These are phyloP conservation scores for Clupea harengus DNA, from an alignment of 2,113 vertebrate genomes.

Conservation along the genomic window DNA sequence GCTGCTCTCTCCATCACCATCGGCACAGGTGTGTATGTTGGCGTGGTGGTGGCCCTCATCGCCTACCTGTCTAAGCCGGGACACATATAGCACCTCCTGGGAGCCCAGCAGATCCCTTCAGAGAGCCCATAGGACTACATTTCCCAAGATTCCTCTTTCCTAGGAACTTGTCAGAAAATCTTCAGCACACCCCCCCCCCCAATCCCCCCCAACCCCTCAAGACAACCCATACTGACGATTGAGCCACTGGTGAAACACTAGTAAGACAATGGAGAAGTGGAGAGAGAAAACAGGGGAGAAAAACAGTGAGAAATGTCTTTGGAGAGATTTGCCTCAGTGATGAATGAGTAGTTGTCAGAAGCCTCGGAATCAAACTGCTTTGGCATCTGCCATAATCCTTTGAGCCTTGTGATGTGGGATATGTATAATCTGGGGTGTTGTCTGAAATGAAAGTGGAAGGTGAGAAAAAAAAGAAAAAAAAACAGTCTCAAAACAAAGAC, in stretches of 20 bases:
- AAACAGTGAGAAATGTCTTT: not conserved
- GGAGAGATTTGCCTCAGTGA: not conserved
- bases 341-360: not conserved
- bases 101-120: slow-evolving; percentile 24
- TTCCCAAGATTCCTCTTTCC: slow-evolving; percentile 10
- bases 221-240: slow-evolving; percentile 24
- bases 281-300: slow-evolving; percentile 23
- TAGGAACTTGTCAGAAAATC: slow-evolving; percentile 20
- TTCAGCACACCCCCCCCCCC: slow-evolving; percentile 15
- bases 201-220: slow-evolving; percentile 18
- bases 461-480: not conserved
- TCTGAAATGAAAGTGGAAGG: not conserved
- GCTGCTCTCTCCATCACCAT: slow-evolving; percentile 94
- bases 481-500: not conserved
- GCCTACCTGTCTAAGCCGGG: slow-evolving; percentile 94
- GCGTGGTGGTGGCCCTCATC: slow-evolving; percentile 91
- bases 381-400: not conserved
- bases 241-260: not conserved
- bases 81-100: slow-evolving; percentile 77
- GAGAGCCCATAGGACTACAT: slow-evolving; percentile 16
- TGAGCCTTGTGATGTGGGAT: slow-evolving; percentile 2
- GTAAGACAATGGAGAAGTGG: slow-evolving; percentile 23
- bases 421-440: not conserved
- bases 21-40: slow-evolving; percentile 91
- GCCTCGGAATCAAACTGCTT: not conserved